Evolutionary conservation across 2,888 invertebrate species (phyloP).

Genomic region (Andrena marginata): DNA sequence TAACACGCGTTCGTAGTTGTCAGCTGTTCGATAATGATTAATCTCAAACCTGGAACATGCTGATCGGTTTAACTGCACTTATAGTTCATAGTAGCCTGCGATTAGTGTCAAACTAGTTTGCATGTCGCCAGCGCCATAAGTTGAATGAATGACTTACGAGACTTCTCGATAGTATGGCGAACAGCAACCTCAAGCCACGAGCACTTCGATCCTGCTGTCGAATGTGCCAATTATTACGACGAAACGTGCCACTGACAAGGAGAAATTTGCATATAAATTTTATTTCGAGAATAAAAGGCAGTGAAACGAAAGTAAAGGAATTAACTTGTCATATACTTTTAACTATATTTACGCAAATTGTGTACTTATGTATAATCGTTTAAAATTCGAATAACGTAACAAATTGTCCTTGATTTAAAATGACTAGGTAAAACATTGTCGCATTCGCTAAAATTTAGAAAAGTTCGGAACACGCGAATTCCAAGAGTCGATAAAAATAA

Average conservation of each 20-base stretch:
- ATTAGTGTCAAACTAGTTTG: conserved; percentile 27
- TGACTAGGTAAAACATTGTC: too few relatives aligned
- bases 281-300: background rate
- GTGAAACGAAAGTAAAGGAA: too few relatives aligned
- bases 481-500: background rate
- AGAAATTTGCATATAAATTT: background rate
- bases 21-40: background rate
- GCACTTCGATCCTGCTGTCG: background rate
- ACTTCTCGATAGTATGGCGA: background rate
- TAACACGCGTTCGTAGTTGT: background rate
- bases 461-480: background rate
- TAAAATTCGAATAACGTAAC: too few relatives aligned
- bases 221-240: background rate
- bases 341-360: too few relatives aligned
- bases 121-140: conserved; percentile 17
- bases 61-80: conserved; percentile 23
- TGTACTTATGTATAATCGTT: too few relatives aligned
- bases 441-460: background rate
- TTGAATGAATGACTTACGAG: conserved; percentile 4
- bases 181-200: background rate
- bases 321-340: too few relatives aligned
- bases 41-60: background rate
- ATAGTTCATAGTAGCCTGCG: conserved; percentile 1
- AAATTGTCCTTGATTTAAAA: too few relatives aligned
- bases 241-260: background rate